Conservation (phyloP, 2,113 vertebrate species). For the Sceloporus tristichus region DNA sequence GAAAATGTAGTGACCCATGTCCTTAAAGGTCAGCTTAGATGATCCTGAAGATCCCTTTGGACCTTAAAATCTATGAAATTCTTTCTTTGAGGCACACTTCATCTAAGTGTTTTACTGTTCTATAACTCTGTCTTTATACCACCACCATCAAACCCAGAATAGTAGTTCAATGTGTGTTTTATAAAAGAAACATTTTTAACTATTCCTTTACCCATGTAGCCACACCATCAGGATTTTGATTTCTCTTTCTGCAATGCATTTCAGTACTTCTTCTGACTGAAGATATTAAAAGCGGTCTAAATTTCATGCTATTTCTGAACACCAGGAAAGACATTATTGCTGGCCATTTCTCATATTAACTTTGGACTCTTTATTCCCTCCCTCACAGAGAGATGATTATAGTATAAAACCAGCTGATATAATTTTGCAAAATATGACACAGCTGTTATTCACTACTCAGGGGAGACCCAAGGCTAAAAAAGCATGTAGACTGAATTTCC, state of each 20-base stretch:
- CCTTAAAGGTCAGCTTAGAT: conserved; percentile 8
- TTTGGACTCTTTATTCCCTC: conserved; percentile 48
- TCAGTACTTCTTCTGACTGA: conserved; percentile 2
- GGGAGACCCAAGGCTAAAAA: conserved; percentile 46
- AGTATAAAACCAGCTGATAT: conserved; percentile 46
- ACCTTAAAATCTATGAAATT: conserved; percentile 13
- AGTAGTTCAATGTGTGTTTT: background rate
- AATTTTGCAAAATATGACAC: conserved; percentile 53
- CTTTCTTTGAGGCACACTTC: background rate
- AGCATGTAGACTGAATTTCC: conserved; percentile 52
- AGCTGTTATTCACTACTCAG: conserved; percentile 59
- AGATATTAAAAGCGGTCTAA: conserved; percentile 5
- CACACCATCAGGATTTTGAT: conserved; percentile 16
- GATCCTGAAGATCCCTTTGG: conserved; percentile 2
- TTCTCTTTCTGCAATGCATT: conserved; percentile 28
- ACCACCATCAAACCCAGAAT: background rate
- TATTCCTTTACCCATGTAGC: conserved; percentile 22
- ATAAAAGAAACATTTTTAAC: conserved; percentile 15
- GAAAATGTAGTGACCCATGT: background rate
- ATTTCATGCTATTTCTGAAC: conserved; percentile 43
- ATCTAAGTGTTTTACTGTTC: accelerated
- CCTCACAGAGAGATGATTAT: conserved; percentile 44
- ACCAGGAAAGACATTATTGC: background rate
- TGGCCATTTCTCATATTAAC: conserved; percentile 45
- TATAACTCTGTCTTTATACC: background rate